A percentile compares a stretch with the other conserved stretches of the same genome.
Evolutionary conservation across 2,888 invertebrate genomes (phyloP).

Genomic region (Cremastinae sp.): DNA sequence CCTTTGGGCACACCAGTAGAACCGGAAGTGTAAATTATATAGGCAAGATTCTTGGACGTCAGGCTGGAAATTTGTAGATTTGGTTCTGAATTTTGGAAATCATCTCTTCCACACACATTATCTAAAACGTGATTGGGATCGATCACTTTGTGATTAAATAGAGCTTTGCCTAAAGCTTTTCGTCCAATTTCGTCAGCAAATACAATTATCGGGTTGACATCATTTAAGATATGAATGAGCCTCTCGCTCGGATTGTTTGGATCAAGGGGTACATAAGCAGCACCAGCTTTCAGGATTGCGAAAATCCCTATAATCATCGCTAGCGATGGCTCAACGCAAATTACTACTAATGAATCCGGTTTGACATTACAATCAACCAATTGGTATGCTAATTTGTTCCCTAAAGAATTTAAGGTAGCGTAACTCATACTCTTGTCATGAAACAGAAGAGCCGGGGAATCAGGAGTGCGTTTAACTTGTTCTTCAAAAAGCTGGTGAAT

Average conservation of each 20-base stretch:
- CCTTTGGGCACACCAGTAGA: constrained; percentile 17
- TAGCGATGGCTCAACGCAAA: constrained; percentile 4
- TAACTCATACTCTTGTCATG: not conserved
- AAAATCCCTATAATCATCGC: constrained; percentile 21
- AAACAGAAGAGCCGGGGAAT: not conserved
- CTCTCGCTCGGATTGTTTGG: not conserved
- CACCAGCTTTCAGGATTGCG: constrained; percentile 15
- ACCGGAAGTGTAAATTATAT: constrained; percentile 25
- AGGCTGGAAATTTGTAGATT: not conserved
- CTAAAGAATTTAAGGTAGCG: not conserved
- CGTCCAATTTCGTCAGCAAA: constrained; percentile 2
- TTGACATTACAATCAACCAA: not conserved
- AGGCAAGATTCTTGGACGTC: constrained; percentile 7
- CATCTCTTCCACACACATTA: too few relatives aligned
- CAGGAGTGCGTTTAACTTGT: not conserved
- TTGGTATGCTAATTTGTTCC: not conserved
- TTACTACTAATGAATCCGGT: not conserved
- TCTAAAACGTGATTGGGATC: constrained; percentile 8
- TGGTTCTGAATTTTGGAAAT: too few relatives aligned
- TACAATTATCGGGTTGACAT: constrained; percentile 2
- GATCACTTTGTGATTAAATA: not conserved
- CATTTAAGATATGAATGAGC: not conserved
- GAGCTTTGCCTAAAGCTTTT: not conserved
- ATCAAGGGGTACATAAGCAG: constrained; percentile 21
- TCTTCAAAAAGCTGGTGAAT: constrained; percentile 13